Base-by-base conservation (phyloP, 2,113 vertebrate species). In the Bombycilla garrulus region DNA sequence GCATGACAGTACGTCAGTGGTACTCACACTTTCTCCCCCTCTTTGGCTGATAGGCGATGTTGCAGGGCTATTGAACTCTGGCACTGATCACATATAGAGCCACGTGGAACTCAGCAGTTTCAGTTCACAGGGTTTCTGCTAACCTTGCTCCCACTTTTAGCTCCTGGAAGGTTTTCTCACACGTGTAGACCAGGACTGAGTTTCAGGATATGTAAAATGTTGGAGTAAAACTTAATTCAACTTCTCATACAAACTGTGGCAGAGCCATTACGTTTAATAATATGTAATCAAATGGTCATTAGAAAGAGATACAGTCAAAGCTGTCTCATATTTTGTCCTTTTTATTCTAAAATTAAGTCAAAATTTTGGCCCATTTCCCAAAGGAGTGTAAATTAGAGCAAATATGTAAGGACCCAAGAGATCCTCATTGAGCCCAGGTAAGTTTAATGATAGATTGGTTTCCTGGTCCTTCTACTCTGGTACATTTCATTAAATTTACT, bases 11-110 rank as follows among this genome's bases (percentile, higher is more conserved):
- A 44, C 4, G 29, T 58, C 23, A 67, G 23, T 15, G 57, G 15
- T 1, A 0, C 40, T 58, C 7, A 0, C 6, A 7, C 6, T 36
- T 17, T 73, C 36, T 57, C 18, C 20, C 9, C 5, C 5, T 40
- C 24, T 71, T 58, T 81, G 24, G 14, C 38, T 83, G 36, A 31
- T 38, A 29, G 3, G 1, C 51, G n/a, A 7, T 73, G n/a, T 51
- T 81, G 28, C 35, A 45, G 62, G 10, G 12, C 36, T 35, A 15
- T 15, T 40, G 36, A 92, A 23, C 24, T 67, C 42, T 40, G 69
- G 24, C n/a, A 50, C 4, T n/a, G 16, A 4, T 58, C 58, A 44
- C 23, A 40, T 45, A 23, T 0, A 53, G 15, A 79, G 12, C 8
- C 50, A 73, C 0, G 0, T 74, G 60, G 15, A 95, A 53, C 10